Base-by-base conservation (phyloP, 2,797 vertebrate species). In the Linurgus olivaceus region DNA sequence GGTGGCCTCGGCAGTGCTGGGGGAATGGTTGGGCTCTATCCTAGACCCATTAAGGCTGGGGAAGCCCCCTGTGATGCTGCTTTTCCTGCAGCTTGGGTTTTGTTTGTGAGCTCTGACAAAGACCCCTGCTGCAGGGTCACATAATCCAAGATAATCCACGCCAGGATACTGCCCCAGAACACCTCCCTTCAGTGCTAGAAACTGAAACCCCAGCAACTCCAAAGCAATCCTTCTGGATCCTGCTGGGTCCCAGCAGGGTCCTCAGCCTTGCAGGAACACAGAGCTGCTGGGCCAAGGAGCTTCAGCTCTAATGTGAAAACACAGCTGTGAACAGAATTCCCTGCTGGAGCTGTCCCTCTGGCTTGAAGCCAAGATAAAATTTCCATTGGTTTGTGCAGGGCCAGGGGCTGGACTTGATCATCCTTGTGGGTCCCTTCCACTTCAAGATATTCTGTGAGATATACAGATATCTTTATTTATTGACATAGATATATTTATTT, bases 91-190 rank as follows among this genome's bases (percentile, higher is more conserved):
- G 50, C 4, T 40, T 51, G 33, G 40, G 1, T 10, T 47, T 58
- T 26, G 24, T 7, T 15, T 47, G 58, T 40, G 31, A 73, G 21
- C 20, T 18, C 55, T 63, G 52, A 20, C 40, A 11, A 48, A 24
- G 37, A 28, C 5, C 25, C 18, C 17, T 24, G 65, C 11, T 59
- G 38, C 48, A 55, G 1, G 19, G 50, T 11, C 45, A n/a, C 26
- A 3, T 3, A 74, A 55, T 14, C 25, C 44, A 37, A 6, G 8
- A 15, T 3, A 44, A 83, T 48, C 54, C 48, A 26, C 0, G 0
- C 16, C 42, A 61, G 29, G 35, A 10, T 4, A 25, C 5, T 4
- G 45, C 31, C 12, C 1, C 3, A 9, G 35, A 7, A 33, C 52
- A 4, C 38, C 7, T 47, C 57, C 40, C 72, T 19, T 48, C 50